These are phyloP conservation scores for Calliopsis andreniformis DNA, from an alignment of 1,140 invertebrate genomes.

Conservation along the genomic window DNA sequence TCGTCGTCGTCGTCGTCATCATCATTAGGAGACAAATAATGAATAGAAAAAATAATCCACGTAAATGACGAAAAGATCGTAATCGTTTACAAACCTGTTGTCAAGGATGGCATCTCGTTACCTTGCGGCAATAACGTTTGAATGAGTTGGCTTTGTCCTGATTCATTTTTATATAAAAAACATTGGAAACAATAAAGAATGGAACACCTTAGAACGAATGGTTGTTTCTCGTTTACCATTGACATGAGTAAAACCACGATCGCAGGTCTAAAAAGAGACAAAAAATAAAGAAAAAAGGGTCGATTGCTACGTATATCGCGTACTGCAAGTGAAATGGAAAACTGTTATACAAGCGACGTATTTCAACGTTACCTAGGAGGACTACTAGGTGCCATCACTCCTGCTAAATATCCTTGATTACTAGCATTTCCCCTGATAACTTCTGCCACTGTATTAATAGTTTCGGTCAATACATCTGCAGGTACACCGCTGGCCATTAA, in stretches of 20 bases:
- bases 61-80: background rate
- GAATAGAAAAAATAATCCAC: too few species aligned
- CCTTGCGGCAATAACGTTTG: constrained; percentile 94
- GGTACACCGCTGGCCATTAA: constrained; percentile 98
- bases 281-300: background rate
- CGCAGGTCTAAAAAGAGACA: constrained; percentile 85
- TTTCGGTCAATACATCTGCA: constrained; percentile 97
- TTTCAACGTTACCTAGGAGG: constrained; percentile 89
- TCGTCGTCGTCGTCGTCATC: too few species aligned
- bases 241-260: constrained; percentile 98
- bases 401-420: constrained; percentile 96
- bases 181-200: constrained; percentile 99
- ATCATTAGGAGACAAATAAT: too few species aligned
- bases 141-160: constrained; percentile 93
- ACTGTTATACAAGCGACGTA: too few species aligned
- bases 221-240: constrained; percentile 99
- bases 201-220: constrained; percentile 94
- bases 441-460: constrained; percentile 97
- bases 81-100: constrained; percentile 77
- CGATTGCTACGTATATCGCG: too few species aligned
- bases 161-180: constrained; percentile 96
- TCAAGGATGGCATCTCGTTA: constrained; percentile 86
- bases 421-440: constrained; percentile 93
- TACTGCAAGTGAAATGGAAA: too few species aligned
- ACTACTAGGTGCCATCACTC: constrained; percentile 94